Base-by-base conservation (phyloP, 2,113 vertebrate genomes). In the Protomyctophum bolini region DNA sequence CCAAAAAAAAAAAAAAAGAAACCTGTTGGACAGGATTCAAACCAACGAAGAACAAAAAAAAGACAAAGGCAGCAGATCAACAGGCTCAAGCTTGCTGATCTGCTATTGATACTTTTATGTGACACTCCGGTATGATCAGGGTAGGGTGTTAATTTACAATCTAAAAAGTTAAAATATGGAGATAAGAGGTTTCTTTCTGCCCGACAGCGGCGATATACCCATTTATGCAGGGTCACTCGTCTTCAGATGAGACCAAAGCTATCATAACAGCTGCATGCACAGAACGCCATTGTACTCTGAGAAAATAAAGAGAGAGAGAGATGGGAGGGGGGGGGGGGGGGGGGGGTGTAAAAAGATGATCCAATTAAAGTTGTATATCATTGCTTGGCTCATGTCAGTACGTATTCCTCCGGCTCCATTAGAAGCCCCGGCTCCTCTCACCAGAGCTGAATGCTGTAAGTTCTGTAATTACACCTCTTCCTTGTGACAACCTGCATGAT, bases 401-500 rank as follows among this genome's bases (percentile, higher is more conserved):
- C 92, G 92, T 94, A 96, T 95, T 95, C 95, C 92, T 87, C 85
- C 77, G 83, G 84, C 95, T 97, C 96, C 95, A 96, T 96, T 96
- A 96, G 92, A 93, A 94, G 92, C 91, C 3, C 21, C 92, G 92
- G 94, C 94, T 94, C 94, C 94, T 94, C 92, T 21, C 21, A 21
- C 94, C 95, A 93, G 92, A 21, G 94, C 94, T 86, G 88, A 88
- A 91, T 93, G 92, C 94, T 94, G 93, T 90, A 91, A 21, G 94
- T 95, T 94, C 94, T 96, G 96, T 99, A 99, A 99, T 99, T 99
- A 99, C 95, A 97, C 96, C 96, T 98, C 96, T 89, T 88, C 93
- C 92, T 96, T 94, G 21, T 98, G 98, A 99, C 98, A 98, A 97
- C 95, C 95, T 95, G 96, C 96, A 98, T 99, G 97, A 99, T 99